A percentile compares a stretch with the other conserved stretches of the same genome.
Evolutionary conservation across 2,888 invertebrate genomes (phyloP).

Genomic region (Temnothorax ravouxi): DNA sequence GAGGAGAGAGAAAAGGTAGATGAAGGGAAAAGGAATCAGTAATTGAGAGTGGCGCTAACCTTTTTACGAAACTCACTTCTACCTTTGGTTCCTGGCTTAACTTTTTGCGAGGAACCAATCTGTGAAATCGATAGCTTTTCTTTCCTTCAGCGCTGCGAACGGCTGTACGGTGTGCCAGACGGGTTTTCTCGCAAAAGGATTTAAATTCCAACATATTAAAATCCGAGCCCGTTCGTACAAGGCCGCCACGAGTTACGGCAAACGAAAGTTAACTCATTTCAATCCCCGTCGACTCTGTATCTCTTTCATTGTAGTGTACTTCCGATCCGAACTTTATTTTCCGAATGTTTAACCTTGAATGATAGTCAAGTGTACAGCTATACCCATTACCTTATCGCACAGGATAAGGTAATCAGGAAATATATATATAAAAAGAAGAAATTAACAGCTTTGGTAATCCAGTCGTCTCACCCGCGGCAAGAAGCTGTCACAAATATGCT

Average conservation of each 20-base stretch:
- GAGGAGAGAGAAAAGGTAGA: background rate
- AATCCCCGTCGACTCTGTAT: background rate
- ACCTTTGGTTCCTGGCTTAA: slow-evolving; percentile 27
- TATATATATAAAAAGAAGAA: background rate
- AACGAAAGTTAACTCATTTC: slow-evolving; percentile 23
- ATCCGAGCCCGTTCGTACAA: slow-evolving; percentile 2
- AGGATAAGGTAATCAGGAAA: background rate
- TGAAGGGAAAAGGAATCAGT: slow-evolving; percentile 22
- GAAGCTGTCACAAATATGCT: slow-evolving; percentile 27
- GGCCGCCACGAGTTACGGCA: background rate
- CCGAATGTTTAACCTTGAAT: background rate
- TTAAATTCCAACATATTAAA: slow-evolving; percentile 31
- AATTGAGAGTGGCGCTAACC: slow-evolving; percentile 24
- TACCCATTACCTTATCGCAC: background rate
- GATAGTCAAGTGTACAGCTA: background rate
- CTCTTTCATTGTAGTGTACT: slow-evolving; percentile 7
- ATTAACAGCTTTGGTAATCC: background rate
- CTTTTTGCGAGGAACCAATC: slow-evolving; percentile 47
- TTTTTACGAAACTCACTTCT: slow-evolving; percentile 34
- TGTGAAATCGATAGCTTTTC: slow-evolving; percentile 51
- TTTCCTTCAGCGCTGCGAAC: slow-evolving; percentile 15
- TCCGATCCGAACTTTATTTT: slow-evolving; percentile 16
- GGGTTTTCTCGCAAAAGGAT: slow-evolving; percentile 25
- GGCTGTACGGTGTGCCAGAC: background rate
- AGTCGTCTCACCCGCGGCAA: background rate